These are phyloP conservation scores for Anhinga anhinga DNA, from an alignment of 2,113 vertebrate genomes.

Conservation along the genomic window DNA sequence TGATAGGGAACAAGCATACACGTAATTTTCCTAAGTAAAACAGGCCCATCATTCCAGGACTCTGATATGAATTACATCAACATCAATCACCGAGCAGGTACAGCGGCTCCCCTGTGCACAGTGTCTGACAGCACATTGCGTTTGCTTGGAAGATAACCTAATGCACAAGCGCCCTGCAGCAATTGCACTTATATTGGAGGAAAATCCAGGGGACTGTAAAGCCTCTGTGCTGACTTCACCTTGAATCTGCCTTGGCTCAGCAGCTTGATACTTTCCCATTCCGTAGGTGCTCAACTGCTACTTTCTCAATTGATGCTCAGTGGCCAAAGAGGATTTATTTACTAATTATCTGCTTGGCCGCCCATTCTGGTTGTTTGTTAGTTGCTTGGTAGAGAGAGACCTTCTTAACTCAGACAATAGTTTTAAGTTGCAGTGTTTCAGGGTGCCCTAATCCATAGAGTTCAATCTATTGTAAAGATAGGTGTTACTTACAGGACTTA, in stretches of 20 bases:
- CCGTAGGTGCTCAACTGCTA: background rate
- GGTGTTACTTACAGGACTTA: background rate
- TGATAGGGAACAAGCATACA: background rate
- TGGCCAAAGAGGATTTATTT: background rate
- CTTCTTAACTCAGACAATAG: background rate
- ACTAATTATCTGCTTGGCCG: background rate
- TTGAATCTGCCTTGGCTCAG: background rate
- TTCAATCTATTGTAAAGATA: background rate
- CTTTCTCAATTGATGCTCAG: background rate
- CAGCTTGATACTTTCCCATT: background rate
- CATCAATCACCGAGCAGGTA: background rate
- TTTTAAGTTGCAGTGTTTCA: background rate
- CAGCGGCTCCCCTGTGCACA: background rate
- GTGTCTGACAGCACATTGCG: background rate
- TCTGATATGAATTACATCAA: background rate
- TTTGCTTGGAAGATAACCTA: background rate
- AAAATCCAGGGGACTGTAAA: background rate
- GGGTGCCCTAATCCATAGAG: background rate
- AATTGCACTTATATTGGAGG: background rate
- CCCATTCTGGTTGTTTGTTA: background rate
- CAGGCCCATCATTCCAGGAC: background rate
- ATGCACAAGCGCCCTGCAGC: background rate
- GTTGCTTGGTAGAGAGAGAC: background rate
- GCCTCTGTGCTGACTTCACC: background rate
- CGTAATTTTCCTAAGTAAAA: background rate